Percentiles rank a stretch among this genome's conserved stretches.
Evolutionary conservation across 2,888 invertebrate genomes (phyloP).

Genomic region (Seira musarum): DNA sequence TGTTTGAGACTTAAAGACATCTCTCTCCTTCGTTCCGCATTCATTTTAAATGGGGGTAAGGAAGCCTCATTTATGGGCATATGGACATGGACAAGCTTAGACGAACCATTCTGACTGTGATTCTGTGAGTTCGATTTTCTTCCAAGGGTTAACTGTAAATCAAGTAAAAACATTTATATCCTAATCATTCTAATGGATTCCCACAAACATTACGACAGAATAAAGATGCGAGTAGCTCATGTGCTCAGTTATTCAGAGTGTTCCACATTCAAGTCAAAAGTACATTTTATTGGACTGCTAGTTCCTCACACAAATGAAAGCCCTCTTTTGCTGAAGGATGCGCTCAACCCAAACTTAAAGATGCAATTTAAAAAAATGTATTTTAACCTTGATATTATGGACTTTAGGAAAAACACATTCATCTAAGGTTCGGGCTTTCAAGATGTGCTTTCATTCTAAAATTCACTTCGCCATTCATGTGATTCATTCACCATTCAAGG

Average conservation of each 20-base stretch:
- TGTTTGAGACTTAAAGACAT: too few species aligned
- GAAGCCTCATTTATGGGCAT: not conserved
- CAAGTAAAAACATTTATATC: constrained; percentile 45
- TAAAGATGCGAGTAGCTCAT: too few species aligned
- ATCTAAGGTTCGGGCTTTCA: too few species aligned
- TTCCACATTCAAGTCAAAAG: not conserved
- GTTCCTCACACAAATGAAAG: not conserved
- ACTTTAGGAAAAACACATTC: too few species aligned
- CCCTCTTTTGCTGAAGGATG: not conserved
- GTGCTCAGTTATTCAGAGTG: not conserved
- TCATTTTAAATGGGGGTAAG: not conserved
- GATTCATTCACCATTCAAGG: too few species aligned
- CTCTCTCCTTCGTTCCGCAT: too few species aligned
- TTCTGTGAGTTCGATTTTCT: too few species aligned
- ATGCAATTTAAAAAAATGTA: not conserved
- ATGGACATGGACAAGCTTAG: too few species aligned
- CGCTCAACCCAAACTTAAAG: not conserved
- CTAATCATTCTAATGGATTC: constrained; percentile 57
- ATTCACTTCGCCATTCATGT: not conserved
- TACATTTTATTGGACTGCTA: not conserved
- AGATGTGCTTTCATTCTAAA: not conserved
- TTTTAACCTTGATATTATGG: not conserved
- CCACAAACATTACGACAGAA: not conserved
- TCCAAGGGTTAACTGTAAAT: constrained; percentile 39
- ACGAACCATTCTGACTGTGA: too few species aligned